These are phyloP conservation scores for Erethizon dorsatum DNA, from an alignment of 2,797 vertebrate genomes.

Conservation along the genomic window DNA sequence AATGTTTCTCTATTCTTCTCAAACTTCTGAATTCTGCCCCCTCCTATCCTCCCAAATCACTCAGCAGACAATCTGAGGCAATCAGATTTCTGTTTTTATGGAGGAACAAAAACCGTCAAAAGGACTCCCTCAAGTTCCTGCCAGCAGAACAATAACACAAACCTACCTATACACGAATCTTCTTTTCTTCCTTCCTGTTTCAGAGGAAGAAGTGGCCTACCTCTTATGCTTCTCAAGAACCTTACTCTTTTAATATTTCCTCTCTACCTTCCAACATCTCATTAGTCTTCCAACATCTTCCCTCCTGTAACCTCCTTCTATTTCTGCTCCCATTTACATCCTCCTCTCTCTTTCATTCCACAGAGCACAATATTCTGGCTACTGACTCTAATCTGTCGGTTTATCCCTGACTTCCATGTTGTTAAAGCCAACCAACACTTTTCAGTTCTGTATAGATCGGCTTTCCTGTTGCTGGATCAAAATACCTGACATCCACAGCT, in stretches of 20 bases:
- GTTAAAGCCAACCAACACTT: background rate
- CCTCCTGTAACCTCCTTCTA: background rate
- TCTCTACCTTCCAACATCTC: background rate
- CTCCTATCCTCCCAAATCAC: background rate
- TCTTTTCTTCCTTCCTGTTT: background rate
- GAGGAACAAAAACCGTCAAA: slow-evolving; percentile 26
- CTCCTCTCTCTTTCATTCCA: background rate
- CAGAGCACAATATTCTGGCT: background rate
- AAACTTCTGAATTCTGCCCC: background rate
- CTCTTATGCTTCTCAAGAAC: slow-evolving; percentile 3
- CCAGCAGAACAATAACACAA: slow-evolving; percentile 17
- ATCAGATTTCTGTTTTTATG: slow-evolving; percentile 42
- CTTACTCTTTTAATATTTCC: background rate
- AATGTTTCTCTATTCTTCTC: slow-evolving; percentile 56
- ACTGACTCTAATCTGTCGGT: background rate
- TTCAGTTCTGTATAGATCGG: background rate
- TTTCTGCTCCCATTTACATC: background rate
- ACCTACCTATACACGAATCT: background rate
- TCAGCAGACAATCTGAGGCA: slow-evolving; percentile 24
- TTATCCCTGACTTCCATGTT: background rate
- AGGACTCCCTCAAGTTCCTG: slow-evolving; percentile 30
- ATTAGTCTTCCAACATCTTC: background rate
- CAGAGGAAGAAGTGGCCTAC: background rate
- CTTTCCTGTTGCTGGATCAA: background rate
- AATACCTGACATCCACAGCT: background rate